A percentile compares a stretch with the other conserved stretches of the same genome.
Conservation (phyloP, 2,888 invertebrate species). For the Noctua pronuba region DNA sequence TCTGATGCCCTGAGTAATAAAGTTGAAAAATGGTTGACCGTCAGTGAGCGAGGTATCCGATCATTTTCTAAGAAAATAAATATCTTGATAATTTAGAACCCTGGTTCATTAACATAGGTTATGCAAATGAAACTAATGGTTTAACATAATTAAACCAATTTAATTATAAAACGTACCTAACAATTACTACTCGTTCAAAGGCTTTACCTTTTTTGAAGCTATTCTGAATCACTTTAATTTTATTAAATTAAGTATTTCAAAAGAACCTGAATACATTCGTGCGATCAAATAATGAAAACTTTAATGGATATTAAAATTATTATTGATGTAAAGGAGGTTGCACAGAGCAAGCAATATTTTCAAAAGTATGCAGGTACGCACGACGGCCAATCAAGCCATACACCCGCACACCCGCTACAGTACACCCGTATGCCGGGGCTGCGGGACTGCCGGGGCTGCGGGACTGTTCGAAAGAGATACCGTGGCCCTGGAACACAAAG, state of each 20-base stretch:
- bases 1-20: no score
- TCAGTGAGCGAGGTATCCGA: background rate
- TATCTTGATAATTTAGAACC: background rate
- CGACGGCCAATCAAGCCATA: no score
- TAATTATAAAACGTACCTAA: background rate
- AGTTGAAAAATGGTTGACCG: no score
- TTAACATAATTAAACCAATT: background rate
- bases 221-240: background rate
- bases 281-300: background rate
- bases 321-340: background rate
- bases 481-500: no score
- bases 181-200: background rate
- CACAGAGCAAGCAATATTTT: background rate
- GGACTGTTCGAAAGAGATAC: no score
- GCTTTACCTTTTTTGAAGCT: background rate
- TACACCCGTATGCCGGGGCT: no score
- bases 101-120: background rate
- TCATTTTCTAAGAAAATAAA: background rate
- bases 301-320: constrained; percentile 2
- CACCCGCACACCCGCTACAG: no score
- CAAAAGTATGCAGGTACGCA: background rate
- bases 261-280: background rate
- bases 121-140: background rate
- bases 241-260: background rate
- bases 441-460: no score